These are phyloP conservation scores for Andrena haemorrhoa DNA, from an alignment of 2,888 invertebrate genomes.

Conservation along the genomic window DNA sequence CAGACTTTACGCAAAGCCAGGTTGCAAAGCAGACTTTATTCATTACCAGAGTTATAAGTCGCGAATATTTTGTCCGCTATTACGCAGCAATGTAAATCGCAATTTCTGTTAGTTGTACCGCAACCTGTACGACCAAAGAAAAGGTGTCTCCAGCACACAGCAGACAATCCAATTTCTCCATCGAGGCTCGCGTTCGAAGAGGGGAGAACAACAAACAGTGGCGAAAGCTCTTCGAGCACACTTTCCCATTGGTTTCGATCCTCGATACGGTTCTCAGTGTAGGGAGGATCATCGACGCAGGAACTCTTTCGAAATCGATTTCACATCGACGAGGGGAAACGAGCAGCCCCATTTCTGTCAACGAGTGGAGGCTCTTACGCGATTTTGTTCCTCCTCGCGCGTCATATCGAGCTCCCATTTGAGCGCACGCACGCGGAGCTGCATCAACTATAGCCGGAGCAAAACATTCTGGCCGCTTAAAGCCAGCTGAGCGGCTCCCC, in stretches of 20 bases:
- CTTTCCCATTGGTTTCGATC: conserved; percentile 8
- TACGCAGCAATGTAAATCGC: neutral
- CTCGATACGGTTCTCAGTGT: neutral
- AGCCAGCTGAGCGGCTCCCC: neutral
- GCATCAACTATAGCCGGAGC: neutral
- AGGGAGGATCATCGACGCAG: conserved; percentile 35
- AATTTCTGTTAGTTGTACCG: conserved; percentile 6
- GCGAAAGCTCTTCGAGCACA: conserved; percentile 7
- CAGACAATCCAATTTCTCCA: neutral
- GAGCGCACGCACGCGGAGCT: neutral
- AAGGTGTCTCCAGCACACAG: conserved; percentile 18
- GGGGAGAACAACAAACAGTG: conserved; percentile 12
- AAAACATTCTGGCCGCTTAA: neutral
- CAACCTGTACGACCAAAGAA: neutral
- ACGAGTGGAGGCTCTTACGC: neutral
- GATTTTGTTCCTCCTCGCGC: neutral
- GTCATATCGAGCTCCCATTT: neutral
- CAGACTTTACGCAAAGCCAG: too few species aligned
- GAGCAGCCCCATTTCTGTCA: neutral
- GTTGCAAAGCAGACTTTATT: too few species aligned
- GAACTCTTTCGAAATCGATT: conserved; percentile 34
- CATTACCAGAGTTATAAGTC: neutral
- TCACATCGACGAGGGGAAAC: conserved; percentile 5
- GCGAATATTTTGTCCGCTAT: conserved; percentile 4
- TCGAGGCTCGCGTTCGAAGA: conserved; percentile 3